Evolutionary conservation across 2,113 vertebrate species (phyloP).

Genomic region (Pelmatolapia mariae): DNA sequence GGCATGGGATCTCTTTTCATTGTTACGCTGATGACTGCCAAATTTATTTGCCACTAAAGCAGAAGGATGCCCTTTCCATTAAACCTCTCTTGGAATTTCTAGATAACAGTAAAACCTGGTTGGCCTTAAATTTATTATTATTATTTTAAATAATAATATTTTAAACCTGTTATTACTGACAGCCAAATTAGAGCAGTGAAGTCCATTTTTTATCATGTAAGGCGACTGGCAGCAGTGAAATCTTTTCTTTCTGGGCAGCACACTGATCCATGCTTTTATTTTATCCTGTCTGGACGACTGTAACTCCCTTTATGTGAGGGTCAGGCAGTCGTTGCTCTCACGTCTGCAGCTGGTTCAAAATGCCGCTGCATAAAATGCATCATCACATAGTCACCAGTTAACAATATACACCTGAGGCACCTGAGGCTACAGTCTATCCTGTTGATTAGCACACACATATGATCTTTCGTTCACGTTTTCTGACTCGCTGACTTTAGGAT

Average conservation of each 20-base stretch:
- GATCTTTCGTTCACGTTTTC: background rate
- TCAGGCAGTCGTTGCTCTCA: fast-evolving
- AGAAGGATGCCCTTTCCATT: background rate
- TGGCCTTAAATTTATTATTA: background rate
- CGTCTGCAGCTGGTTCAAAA: background rate
- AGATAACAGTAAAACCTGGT: background rate
- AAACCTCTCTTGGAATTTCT: background rate
- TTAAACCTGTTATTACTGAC: background rate
- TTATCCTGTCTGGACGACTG: background rate
- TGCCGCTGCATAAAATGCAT: background rate
- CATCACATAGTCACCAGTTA: background rate
- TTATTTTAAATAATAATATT: background rate
- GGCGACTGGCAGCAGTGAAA: fast-evolving
- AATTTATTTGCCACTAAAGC: background rate
- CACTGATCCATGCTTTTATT: background rate
- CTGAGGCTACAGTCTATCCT: background rate
- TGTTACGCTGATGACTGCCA: background rate
- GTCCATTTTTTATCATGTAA: background rate
- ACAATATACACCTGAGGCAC: background rate
- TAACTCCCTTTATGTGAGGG: background rate
- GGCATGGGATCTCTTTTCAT: background rate
- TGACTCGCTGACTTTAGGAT: background rate
- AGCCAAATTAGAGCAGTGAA: background rate
- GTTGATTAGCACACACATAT: background rate
- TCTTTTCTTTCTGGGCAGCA: background rate